Base-by-base conservation (phyloP, 2,113 vertebrate species). In the Bostrychus sinensis region DNA sequence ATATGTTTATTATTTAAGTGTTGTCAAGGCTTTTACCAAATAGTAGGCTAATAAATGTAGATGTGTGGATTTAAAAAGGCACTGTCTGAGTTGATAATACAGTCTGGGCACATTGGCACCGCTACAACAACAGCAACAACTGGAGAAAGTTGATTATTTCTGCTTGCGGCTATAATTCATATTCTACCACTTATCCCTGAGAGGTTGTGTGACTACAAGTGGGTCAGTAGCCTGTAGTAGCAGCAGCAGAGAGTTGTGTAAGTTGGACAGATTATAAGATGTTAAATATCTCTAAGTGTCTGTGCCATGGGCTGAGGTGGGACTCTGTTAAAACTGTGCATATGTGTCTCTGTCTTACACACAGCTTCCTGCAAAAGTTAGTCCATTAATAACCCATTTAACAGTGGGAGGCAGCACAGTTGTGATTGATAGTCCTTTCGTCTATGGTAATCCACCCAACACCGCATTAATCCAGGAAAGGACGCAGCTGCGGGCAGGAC, bases 381-480 rank as follows among this genome's bases (percentile, higher is more conserved):
- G 64, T 71, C 70, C 77, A 86, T 90, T 86, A 87, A 85, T 82
- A 86, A 81, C 41, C 79, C 82, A 77, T 86, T 84, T 78, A 86
- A 83, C 81, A 83, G 69, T 16, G 56, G 70, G 77, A 69, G 19
- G 53, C 62, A 4, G 7, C 28, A 55, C 34, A 75, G 81, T 72
- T 64, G 75, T 83, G 83, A 85, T 82, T 85, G 85, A 84, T 83
- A 65, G 67, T 62, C 58, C 70, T 32, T 14, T 66, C 58, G 32
- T 66, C 65, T 75, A 80, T 84, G 79, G 30, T 80, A 83, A 86
- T 81, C 78, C 70, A 73, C 51, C 53, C 28, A 62, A 69, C n/a
- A 61, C 56, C 63, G 70, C 56, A 51, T 55, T 74, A 62, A 59
- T 34, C 57, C 64, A 37, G 75, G 69, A 77, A 65, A 66, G 72